These are phyloP conservation scores for Lobophora halterata DNA, from an alignment of 2,888 invertebrate genomes.

Conservation along the genomic window DNA sequence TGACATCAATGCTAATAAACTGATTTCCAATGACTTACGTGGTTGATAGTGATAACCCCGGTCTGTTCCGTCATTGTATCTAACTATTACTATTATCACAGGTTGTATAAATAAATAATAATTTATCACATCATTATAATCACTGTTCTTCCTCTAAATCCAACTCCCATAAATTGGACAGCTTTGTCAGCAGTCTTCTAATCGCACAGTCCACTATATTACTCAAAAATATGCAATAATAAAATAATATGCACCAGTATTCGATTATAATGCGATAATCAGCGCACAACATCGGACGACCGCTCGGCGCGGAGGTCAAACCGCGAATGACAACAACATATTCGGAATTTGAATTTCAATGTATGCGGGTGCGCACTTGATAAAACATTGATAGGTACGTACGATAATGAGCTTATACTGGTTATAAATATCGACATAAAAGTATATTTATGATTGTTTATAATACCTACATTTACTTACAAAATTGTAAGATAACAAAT, in stretches of 20 bases:
- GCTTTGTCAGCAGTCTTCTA: constrained; percentile 34
- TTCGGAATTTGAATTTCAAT: constrained; percentile 35
- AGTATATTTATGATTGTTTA: not conserved
- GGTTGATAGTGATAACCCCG: constrained; percentile 67
- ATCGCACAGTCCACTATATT: constrained; percentile 59
- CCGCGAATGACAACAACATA: constrained; percentile 42
- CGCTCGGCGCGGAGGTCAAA: constrained; percentile 42
- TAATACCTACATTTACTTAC: too few relatives aligned
- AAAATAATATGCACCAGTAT: constrained; percentile 56
- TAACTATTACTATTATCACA: constrained; percentile 61
- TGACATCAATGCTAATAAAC: not conserved
- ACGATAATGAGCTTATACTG: constrained; percentile 9
- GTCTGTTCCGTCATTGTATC: constrained; percentile 53
- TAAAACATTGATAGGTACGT: constrained; percentile 23
- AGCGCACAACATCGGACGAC: constrained; percentile 47
- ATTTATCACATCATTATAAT: constrained; percentile 37
- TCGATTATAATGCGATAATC: constrained; percentile 58
- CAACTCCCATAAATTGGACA: constrained; percentile 48
- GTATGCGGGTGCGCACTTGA: constrained; percentile 45
- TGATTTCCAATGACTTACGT: constrained; percentile 47
- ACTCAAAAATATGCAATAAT: constrained; percentile 62
- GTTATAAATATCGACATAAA: not conserved
- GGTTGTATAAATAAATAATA: constrained; percentile 65
- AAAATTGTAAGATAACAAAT: too few relatives aligned
- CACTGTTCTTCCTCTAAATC: constrained; percentile 57